Percentiles rank a stretch among this genome's conserved stretches.
Conservation (phyloP, 1,140 invertebrate genomes). For the Lepidurus couesii region DNA sequence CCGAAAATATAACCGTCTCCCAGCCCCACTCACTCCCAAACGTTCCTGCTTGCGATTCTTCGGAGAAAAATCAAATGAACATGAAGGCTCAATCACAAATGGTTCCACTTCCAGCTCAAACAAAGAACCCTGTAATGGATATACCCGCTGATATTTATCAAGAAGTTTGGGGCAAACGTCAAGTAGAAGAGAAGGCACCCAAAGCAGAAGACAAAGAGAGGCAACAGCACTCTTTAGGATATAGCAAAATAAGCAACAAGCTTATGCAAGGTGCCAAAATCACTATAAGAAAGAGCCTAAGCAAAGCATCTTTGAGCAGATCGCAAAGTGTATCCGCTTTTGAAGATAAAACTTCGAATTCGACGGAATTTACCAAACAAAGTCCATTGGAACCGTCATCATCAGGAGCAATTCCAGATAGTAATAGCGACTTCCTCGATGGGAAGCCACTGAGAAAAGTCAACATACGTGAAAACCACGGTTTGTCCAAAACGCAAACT, state of each 20-base stretch:
- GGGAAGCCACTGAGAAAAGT: neutral
- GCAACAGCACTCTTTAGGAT: neutral
- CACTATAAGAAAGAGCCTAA: slow-evolving; percentile 26
- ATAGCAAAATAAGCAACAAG: slow-evolving; percentile 27
- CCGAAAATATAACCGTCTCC: neutral
- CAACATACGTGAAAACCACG: neutral
- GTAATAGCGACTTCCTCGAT: slow-evolving; percentile 14
- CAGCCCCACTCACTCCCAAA: slow-evolving; percentile 26
- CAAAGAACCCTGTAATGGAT: slow-evolving; percentile 7
- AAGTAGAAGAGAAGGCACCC: neutral
- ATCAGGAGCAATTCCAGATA: neutral
- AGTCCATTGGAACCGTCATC: neutral
- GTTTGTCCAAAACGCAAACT: neutral
- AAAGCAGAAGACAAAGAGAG: slow-evolving; percentile 20
- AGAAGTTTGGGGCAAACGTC: slow-evolving; percentile 28
- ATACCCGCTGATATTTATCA: neutral
- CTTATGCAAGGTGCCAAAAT: slow-evolving; percentile 33
- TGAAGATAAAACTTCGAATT: neutral
- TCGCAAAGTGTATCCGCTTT: slow-evolving; percentile 13
- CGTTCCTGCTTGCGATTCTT: slow-evolving; percentile 37
- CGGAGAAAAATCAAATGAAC: slow-evolving; percentile 33
- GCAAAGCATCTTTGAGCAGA: neutral
- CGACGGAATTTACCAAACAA: neutral
- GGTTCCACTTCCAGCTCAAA: neutral
- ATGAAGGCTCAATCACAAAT: slow-evolving; percentile 24